These are phyloP conservation scores for Hydrocynus forskahlii DNA, from an alignment of 2,797 vertebrate species.

Conservation along the genomic window DNA sequence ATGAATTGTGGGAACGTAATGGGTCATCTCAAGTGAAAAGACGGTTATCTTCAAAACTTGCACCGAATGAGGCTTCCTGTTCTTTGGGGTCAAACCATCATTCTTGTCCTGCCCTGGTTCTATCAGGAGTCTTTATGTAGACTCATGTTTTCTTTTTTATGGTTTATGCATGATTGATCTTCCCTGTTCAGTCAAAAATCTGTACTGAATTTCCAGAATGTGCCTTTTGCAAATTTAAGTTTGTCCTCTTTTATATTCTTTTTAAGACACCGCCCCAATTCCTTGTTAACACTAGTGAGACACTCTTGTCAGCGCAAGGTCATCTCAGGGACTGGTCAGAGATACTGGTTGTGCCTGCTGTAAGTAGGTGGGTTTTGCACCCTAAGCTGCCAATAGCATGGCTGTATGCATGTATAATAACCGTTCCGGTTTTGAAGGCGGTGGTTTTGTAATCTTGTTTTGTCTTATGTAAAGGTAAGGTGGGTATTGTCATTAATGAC, in stretches of 20 bases:
- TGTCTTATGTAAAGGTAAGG: conserved; percentile 5
- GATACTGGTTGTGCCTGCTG: conserved; percentile 42
- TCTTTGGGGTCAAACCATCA: conserved; percentile 31
- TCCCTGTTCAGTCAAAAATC: conserved; percentile 54
- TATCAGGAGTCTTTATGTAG: conserved; percentile 18
- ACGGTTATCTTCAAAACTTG: neutral
- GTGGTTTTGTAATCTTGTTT: conserved; percentile 3
- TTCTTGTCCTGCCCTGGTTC: conserved; percentile 33
- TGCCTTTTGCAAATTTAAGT: conserved; percentile 73
- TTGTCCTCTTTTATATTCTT: conserved; percentile 1
- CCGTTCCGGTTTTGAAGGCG: neutral
- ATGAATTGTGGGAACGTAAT: conserved; percentile 14
- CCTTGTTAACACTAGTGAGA: conserved; percentile 62
- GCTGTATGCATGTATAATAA: conserved; percentile 5
- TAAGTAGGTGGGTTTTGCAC: conserved; percentile 4
- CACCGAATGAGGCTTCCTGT: neutral
- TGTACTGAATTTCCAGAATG: conserved; percentile 70
- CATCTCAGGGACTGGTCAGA: conserved; percentile 78
- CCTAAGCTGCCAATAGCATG: conserved; percentile 16
- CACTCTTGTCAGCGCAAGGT: conserved; percentile 71
- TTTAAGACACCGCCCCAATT: conserved; percentile 44
- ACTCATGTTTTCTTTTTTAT: conserved; percentile 2
- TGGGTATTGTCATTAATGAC: conserved; percentile 14
- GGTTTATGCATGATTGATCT: conserved; percentile 43
- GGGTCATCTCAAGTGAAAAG: neutral